Conservation (phyloP, 2,113 vertebrate genomes). For the Takifugu flavidus region DNA sequence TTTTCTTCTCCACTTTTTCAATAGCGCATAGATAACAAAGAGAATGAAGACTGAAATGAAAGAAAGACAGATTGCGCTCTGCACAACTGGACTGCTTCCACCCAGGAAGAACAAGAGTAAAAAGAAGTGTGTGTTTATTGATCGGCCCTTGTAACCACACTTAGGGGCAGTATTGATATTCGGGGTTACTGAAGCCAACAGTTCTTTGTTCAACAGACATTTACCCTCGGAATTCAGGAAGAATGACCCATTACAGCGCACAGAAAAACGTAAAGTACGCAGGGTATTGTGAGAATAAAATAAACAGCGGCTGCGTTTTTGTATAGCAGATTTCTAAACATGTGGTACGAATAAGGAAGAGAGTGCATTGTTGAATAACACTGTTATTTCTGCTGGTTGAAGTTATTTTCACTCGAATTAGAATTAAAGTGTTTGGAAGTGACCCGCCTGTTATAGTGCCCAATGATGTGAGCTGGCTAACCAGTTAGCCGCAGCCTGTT, state of each 20-base stretch:
- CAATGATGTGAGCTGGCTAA: too few relatives aligned
- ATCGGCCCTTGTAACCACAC: constrained; percentile 22
- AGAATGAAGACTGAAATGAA: neutral
- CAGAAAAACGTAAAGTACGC: neutral
- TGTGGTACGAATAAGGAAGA: too few relatives aligned
- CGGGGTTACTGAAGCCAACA: constrained; percentile 27
- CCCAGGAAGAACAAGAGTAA: neutral
- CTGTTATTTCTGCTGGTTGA: too few relatives aligned
- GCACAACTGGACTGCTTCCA: neutral
- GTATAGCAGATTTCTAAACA: too few relatives aligned
- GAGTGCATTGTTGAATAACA: too few relatives aligned
- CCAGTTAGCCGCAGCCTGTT: too few relatives aligned
- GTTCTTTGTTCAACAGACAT: constrained; percentile 28
- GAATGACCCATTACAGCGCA: neutral
- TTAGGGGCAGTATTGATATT: constrained; percentile 29
- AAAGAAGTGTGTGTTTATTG: constrained; percentile 12
- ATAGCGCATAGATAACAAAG: neutral
- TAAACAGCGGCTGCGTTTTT: too few relatives aligned
- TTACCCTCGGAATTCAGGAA: neutral
- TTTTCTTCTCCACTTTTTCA: neutral
- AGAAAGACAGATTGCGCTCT: neutral
- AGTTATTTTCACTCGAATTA: too few relatives aligned
- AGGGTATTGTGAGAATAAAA: too few relatives aligned
- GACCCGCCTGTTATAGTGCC: too few relatives aligned
- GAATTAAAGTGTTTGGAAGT: too few relatives aligned